Evolutionary conservation across 2,113 vertebrate species (phyloP), one percentile per base, ranked within the genome.

Genomic region (Rhadina sibilatrix): DNA sequence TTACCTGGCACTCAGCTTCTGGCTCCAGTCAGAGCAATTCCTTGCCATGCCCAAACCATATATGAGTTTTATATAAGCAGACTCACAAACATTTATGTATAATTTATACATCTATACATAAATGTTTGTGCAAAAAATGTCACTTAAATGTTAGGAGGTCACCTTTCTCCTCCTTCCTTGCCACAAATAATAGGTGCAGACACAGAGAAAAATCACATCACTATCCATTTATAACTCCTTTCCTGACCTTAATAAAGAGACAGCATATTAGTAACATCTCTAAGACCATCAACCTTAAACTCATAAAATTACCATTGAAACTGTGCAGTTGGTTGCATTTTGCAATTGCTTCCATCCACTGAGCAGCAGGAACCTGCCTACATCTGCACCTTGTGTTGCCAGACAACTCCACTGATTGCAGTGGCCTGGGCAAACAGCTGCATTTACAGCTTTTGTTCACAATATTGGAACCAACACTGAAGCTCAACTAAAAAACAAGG

Each of bases 401-500:
- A 65, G 66, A 42, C n/a, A 42, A 7, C 70, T 56, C 63, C 37
- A 56, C 25, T 21, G 44, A 75, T 9, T 37, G 38, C 46, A 35
- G 24, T 15, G 47, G 63, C 61, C 60, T 4, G 10, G 50, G 57
- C 37, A 76, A 69, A 61, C 54, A 53, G 59, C 50, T 54, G 53
- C 63, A 16, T 27, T 75, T 61, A 52, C 40, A 57, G 31, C 33
- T 44, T 46, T 60, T 50, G 63, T 33, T 79, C 35, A 53, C 21
- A 25, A 2, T 33, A 57, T 4, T 37, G 28, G 40, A 84, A 68
- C 11, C n/a, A 47, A 21, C 1, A 0, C 1, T 35, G 66, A 61
- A 79, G 10, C 15, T 60, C 30, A 60, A 59, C 44, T 49, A 2
- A 80, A 88, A 86, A 59, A 2, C 46, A 56, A 53, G 3, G 21